Base-by-base conservation (phyloP, 2,888 invertebrate genomes). In the Coenonympha glycerion region DNA sequence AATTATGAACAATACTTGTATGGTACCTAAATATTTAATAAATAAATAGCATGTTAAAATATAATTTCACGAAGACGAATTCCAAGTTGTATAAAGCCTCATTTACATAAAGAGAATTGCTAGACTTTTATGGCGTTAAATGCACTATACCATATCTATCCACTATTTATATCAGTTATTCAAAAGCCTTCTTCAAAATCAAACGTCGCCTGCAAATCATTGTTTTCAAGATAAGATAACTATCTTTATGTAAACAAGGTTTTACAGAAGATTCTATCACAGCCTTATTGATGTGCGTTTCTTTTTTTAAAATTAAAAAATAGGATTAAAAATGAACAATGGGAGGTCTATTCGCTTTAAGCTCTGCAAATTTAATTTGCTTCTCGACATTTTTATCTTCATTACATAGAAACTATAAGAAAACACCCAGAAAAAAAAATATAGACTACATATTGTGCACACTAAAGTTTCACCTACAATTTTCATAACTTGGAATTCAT, bases 251-350 rank as follows among this genome's bases (percentile, higher is more conserved):
- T 24, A 24, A 39, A 39, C n/a, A 15, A 39, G 24, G 31, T 18
- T 52, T 59, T 60, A 76, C 71, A 75, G 71, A 71, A 64, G 68
- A 66, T 69, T 66, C 71, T 83, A 83, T 87, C 86, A 86, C 86
- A 86, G 86, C 86, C 86, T 68, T 69, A 62, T 74, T 81, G 80
- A 84, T 86, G 84, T 83, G 83, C 82, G 79, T 71, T 65, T 72
- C 61, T 65, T 63, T 68, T 62, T 66, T 63, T 63, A 19, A n/a
- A 45, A 42, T 39, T 47, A 34, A 18, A 21, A 36, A 34, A 8
- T n/a, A 19, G n/a, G 2, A 36, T 4, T 16, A 1, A 9, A 5
- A 30, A 30, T 11, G 13, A 30, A 30, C 8, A 9, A 26, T 8
- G n/a, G n/a, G n/a, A n/a, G n/a, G n/a, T n/a, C n/a, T n/a, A n/a